Evolutionary conservation across 2,888 invertebrate genomes (phyloP).

Genomic region (Oasisia sp.): DNA sequence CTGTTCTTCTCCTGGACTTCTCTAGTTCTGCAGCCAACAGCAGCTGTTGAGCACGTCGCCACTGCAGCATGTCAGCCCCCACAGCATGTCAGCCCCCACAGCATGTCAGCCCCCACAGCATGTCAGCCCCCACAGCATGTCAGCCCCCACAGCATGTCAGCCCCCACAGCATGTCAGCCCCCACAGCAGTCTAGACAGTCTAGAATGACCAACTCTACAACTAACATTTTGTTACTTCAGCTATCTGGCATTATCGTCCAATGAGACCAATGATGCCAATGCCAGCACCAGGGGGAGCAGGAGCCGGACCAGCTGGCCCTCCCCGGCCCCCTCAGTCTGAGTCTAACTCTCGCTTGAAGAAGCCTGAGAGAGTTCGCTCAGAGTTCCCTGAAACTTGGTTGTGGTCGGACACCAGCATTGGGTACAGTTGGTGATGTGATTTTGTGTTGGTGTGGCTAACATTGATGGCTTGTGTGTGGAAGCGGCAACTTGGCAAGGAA

Average conservation of each 20-base stretch:
- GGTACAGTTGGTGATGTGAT: slow-evolving; percentile 65
- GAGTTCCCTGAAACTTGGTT: slow-evolving; percentile 81
- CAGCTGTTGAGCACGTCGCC: no score
- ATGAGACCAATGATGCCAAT: not conserved
- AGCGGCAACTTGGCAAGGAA: not conserved
- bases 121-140: no score
- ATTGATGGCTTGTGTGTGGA: slow-evolving; percentile 29
- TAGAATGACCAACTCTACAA: not conserved
- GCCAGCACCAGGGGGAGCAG: not conserved
- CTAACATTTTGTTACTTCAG: not conserved
- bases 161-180: not conserved
- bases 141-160: no score
- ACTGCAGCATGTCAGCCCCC: not conserved
- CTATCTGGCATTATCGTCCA: not conserved
- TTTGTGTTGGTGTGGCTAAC: not conserved
- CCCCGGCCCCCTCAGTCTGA: not conserved
- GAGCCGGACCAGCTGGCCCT: not conserved
- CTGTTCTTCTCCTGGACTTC: no score
- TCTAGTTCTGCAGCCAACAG: no score
- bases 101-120: no score
- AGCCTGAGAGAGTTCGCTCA: slow-evolving; percentile 67
- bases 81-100: no score
- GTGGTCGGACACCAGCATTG: slow-evolving; percentile 73
- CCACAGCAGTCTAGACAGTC: not conserved
- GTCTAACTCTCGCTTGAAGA: not conserved